A percentile compares a stretch with the other conserved stretches of the same genome.
phyloP scores from a whole-genome alignment of 2,888 invertebrate species.

The Drosophila niveifrons region DNA sequence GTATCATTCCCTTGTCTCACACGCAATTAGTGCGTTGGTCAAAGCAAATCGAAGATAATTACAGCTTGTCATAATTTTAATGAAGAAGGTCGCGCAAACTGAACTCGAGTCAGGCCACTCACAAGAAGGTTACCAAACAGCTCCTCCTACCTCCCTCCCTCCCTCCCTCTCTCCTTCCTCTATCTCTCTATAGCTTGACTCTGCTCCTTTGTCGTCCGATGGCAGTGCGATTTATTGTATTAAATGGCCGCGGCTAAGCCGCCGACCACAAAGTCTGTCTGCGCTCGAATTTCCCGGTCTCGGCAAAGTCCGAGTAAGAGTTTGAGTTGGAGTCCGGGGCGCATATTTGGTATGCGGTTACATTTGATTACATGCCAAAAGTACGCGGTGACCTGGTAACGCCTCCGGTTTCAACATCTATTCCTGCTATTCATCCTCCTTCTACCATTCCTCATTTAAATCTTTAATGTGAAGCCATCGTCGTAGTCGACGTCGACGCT shows the following conservation, averaged over 20 bases:
- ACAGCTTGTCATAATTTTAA: constrained; percentile 82
- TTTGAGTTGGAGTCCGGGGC: constrained; percentile 28
- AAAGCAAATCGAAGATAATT: constrained; percentile 82
- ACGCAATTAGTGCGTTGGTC: constrained; percentile 79
- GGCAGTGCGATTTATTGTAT: constrained; percentile 62
- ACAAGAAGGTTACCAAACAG: constrained; percentile 16
- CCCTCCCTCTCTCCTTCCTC: too few species aligned
- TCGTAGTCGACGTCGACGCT: neutral
- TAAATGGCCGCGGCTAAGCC: constrained; percentile 63
- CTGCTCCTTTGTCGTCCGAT: constrained; percentile 12
- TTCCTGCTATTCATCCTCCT: neutral
- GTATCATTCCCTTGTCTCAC: constrained; percentile 54
- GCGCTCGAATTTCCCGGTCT: constrained; percentile 1
- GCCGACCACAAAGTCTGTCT: constrained; percentile 28
- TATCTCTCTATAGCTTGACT: neutral
- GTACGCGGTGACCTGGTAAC: constrained; percentile 41
- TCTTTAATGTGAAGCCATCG: constrained; percentile 50
- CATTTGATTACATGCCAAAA: constrained; percentile 77
- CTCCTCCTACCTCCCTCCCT: neutral
- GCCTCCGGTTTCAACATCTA: constrained; percentile 39
- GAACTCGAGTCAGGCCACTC: constrained; percentile 48
- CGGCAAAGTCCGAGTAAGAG: neutral
- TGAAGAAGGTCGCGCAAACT: constrained; percentile 74
- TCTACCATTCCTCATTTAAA: constrained; percentile 27
- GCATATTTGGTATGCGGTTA: constrained; percentile 78